A percentile compares a stretch with the other conserved stretches of the same genome.
Conservation (phyloP, 2,113 vertebrate species). For the Otis tarda region DNA sequence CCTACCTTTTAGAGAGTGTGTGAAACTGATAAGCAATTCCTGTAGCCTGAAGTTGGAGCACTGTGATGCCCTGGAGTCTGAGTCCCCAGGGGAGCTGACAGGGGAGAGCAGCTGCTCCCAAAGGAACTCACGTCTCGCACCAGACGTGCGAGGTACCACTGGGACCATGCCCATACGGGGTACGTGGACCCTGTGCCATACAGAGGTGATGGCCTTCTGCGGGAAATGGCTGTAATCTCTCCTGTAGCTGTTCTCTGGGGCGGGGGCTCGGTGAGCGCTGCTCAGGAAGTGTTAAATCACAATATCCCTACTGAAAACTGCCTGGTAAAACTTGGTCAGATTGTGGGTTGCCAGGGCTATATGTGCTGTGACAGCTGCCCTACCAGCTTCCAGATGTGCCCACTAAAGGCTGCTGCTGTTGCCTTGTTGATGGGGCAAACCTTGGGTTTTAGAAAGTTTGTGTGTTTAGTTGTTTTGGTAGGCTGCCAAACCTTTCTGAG, state of each 20-base stretch:
- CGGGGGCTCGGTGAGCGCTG: background rate
- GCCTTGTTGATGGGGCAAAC: background rate
- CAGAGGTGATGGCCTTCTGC: background rate
- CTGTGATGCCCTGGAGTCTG: background rate
- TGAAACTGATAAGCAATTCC: background rate
- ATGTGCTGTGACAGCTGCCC: background rate
- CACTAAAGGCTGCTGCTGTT: background rate
- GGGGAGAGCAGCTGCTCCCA: background rate
- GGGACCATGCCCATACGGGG: no score
- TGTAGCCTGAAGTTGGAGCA: background rate
- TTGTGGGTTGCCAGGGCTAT: background rate
- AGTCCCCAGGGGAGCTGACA: fast-evolving
- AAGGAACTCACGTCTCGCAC: fast-evolving
- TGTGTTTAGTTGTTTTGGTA: background rate
- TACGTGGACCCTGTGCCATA: background rate
- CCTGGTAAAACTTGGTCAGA: background rate
- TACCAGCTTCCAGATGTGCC: background rate
- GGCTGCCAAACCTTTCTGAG: background rate
- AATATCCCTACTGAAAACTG: background rate
- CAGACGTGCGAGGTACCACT: background rate
- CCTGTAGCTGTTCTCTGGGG: background rate
- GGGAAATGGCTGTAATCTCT: background rate
- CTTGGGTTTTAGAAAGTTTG: background rate
- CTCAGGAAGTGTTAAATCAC: background rate
- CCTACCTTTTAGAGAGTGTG: background rate